Base-by-base conservation (phyloP, 2,888 invertebrate species). In the Melieria crassipennis region DNA sequence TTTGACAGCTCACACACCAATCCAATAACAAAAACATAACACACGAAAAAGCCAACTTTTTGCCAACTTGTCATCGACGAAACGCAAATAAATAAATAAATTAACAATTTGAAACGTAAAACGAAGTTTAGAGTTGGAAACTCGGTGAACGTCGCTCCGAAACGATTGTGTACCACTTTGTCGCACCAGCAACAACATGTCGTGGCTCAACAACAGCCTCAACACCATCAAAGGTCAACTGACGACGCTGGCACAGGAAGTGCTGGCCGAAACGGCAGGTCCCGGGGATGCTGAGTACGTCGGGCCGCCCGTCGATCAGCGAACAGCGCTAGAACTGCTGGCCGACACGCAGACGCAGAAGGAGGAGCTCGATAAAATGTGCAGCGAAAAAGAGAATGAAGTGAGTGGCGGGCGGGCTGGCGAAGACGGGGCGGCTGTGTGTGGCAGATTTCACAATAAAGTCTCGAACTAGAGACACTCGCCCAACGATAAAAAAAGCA, bases 201-300 rank as follows among this genome's bases (percentile, higher is more conserved):
- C 92, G 86, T 92, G 92, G 92, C 88, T 92, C 73, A 92, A 92
- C 85, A 86, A 79, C 75, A 85, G 86, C 75, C 77, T 87, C 5
- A 86, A 79, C 77, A 91, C 89, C 87, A 88, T 97, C 77, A 96
- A 95, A 86, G 96, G 95, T 78, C 96, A 97, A 89, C 91, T 97
- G 81, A 91, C 92, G 50, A 96, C 90, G 88, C 93, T 96, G 82
- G 96, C 96, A 72, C 94, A 93, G 85, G 96, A 95, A 87, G 77
- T 96, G 79, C 89, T 97, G 83, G 91, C 93, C 76, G 96, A 96
- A 89, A 80, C 91, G 91, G 81, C 89, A 89, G 83, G 88, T 88
- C 80, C 85, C 76, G 80, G 83, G 73, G 77, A 83, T 76, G 79
- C 75, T 43, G 81, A 83, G 50, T 79, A 82, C 72, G 77, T 77